Conservation (phyloP, 2,888 invertebrate genomes). For the Colostygia pectinataria region DNA sequence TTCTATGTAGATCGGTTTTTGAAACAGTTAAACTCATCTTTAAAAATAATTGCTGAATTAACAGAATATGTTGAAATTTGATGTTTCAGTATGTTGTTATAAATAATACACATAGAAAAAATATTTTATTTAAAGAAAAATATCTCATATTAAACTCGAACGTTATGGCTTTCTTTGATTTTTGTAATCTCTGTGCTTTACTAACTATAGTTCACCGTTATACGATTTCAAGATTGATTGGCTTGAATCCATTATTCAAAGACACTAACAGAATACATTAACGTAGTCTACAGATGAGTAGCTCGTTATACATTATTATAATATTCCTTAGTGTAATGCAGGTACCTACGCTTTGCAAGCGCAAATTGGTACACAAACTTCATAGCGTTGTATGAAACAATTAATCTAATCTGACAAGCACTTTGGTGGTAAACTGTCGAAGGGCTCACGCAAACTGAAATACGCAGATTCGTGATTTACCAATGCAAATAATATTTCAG, state of each 20-base stretch:
- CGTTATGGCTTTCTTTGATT: too few relatives aligned
- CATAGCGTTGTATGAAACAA: conserved; percentile 1
- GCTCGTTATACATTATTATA: conserved; percentile 2
- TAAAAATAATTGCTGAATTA: too few relatives aligned
- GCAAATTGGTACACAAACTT: background rate
- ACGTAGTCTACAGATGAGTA: background rate
- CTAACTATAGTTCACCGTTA: background rate
- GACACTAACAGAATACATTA: background rate
- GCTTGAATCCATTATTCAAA: conserved; percentile 5
- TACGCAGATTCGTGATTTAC: conserved; percentile 33
- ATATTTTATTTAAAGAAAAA: too few relatives aligned
- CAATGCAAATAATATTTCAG: conserved; percentile 41
- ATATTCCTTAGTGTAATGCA: background rate
- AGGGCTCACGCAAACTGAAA: conserved; percentile 36
- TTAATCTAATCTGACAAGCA: conserved; percentile 32
- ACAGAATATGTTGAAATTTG: too few relatives aligned
- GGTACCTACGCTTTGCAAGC: background rate
- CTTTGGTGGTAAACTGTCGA: conserved; percentile 35
- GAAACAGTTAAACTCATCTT: too few relatives aligned
- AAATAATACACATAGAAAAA: too few relatives aligned
- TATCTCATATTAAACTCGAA: too few relatives aligned
- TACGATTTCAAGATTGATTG: background rate
- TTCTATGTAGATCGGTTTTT: too few relatives aligned
- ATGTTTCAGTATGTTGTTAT: too few relatives aligned
- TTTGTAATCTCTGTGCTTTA: too few relatives aligned